phyloP scores from a whole-genome alignment of 2,888 invertebrate species.

The Drepana falcataria region DNA sequence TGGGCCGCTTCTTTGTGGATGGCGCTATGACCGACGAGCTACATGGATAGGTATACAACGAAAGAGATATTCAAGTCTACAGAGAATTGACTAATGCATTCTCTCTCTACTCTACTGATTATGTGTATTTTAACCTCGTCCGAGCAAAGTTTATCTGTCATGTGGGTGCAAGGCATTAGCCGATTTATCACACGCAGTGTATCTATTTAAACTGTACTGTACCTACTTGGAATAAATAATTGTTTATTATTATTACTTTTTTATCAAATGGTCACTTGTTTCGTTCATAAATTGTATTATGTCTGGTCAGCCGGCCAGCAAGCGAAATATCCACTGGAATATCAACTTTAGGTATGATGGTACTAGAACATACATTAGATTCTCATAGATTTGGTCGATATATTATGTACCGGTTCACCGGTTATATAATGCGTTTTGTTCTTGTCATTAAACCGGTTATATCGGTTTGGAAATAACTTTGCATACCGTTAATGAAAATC shows the following conservation, averaged over 20 bases:
- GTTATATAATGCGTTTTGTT: background rate
- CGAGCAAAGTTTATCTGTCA: too few relatives aligned
- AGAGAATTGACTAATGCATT: too few relatives aligned
- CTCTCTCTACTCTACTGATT: too few relatives aligned
- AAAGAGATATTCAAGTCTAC: too few relatives aligned
- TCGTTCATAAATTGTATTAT: constrained; percentile 8
- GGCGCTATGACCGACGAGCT: too few relatives aligned
- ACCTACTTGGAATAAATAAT: background rate
- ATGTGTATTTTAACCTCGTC: too few relatives aligned
- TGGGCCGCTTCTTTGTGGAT: too few relatives aligned
- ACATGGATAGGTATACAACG: too few relatives aligned
- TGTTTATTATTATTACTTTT: constrained; percentile 5
- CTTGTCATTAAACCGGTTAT: background rate
- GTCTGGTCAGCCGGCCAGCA: background rate
- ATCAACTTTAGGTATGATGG: background rate
- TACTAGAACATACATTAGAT: background rate
- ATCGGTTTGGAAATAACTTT: background rate
- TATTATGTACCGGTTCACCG: background rate
- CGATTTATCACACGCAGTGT: too few relatives aligned
- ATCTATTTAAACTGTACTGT: too few relatives aligned
- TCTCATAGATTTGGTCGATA: background rate
- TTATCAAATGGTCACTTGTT: constrained; percentile 20
- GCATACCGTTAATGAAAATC: too few relatives aligned
- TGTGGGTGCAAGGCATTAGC: too few relatives aligned
- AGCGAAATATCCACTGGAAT: background rate